phyloP scores from a whole-genome alignment of 2,113 vertebrate species.

The Furnarius figulus region DNA sequence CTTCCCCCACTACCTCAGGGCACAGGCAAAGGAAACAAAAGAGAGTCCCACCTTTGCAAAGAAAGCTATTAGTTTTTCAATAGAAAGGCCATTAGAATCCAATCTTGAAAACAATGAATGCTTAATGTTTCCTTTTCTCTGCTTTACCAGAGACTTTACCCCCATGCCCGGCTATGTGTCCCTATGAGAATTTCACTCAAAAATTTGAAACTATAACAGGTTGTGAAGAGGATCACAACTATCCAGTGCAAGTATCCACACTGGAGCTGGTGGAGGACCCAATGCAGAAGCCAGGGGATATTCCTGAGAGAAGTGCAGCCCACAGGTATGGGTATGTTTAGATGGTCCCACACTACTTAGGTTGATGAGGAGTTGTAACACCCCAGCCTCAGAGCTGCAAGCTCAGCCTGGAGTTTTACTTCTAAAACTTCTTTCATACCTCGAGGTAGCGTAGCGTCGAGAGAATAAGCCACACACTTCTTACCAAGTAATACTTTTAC shows the following conservation, averaged over 20 bases:
- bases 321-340: neutral
- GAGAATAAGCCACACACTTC: neutral
- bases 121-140: too few species aligned
- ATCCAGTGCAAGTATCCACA: neutral
- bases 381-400: neutral
- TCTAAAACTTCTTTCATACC: neutral
- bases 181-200: too few species aligned
- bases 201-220: too few species aligned
- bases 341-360: neutral
- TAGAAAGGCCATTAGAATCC: too few species aligned
- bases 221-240: neutral
- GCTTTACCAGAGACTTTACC: too few species aligned
- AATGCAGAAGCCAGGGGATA: neutral
- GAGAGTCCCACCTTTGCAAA: too few species aligned
- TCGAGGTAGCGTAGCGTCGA: neutral
- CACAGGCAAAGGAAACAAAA: too few species aligned
- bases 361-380: neutral
- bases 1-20: too few species aligned
- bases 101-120: too few species aligned
- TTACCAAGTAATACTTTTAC: neutral
- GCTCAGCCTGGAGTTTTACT: neutral
- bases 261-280: neutral
- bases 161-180: too few species aligned
- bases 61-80: too few species aligned
- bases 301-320: neutral